These are phyloP conservation scores for Drosophila lutescens DNA, from an alignment of 2,888 invertebrate genomes.

Conservation along the genomic window DNA sequence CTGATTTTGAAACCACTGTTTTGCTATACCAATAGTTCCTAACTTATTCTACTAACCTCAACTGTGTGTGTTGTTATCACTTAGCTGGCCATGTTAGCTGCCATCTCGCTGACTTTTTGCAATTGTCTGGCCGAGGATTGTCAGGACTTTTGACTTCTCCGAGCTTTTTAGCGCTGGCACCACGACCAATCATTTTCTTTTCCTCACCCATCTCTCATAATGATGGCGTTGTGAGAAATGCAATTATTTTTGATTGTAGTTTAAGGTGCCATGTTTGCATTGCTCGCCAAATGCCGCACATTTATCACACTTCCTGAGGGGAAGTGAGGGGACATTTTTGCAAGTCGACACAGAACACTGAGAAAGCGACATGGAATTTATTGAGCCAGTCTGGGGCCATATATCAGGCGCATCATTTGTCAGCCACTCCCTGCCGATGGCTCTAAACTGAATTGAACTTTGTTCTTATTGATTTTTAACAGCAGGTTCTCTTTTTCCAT, in stretches of 20 bases:
- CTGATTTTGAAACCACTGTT: not conserved
- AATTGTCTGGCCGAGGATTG: slow-evolving; percentile 52
- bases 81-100: slow-evolving; percentile 53
- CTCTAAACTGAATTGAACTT: slow-evolving; percentile 60
- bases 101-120: slow-evolving; percentile 60
- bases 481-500: not conserved
- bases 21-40: not conserved
- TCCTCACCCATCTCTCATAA: slow-evolving; percentile 47
- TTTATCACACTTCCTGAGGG: slow-evolving; percentile 59
- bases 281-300: slow-evolving; percentile 61
- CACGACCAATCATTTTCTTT: slow-evolving; percentile 16
- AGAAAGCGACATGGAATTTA: slow-evolving; percentile 59
- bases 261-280: slow-evolving; percentile 73
- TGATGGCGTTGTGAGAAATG: slow-evolving; percentile 60
- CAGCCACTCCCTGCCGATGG: slow-evolving; percentile 54
- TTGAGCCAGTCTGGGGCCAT: slow-evolving; percentile 65
- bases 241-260: slow-evolving; percentile 72
- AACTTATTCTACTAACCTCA: not conserved
- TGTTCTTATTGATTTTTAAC: slow-evolving; percentile 70
- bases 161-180: slow-evolving; percentile 24
- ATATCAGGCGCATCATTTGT: slow-evolving; percentile 72
- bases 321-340: slow-evolving; percentile 58
- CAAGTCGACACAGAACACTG: slow-evolving; percentile 53
- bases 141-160: slow-evolving; percentile 48
- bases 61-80: slow-evolving; percentile 38